These are phyloP conservation scores for Cuniculus paca DNA, from an alignment of 2,797 vertebrate genomes.

Conservation along the genomic window DNA sequence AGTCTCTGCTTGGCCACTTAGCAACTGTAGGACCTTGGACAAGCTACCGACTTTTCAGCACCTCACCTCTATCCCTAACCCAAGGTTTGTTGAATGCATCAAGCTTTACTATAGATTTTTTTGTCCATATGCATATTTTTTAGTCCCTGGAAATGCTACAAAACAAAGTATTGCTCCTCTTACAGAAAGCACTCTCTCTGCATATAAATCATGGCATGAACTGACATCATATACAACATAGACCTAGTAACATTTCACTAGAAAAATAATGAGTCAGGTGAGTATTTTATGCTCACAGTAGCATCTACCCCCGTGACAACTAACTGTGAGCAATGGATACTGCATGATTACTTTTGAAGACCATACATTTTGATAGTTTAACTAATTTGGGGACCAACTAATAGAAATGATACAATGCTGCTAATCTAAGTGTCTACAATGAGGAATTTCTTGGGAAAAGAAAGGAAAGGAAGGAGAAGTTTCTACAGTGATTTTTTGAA, in stretches of 20 bases:
- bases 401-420: not conserved
- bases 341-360: conserved; percentile 41
- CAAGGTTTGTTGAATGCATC: not conserved
- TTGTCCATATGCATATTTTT: conserved; percentile 19
- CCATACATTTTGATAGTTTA: not conserved
- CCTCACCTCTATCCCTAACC: not conserved
- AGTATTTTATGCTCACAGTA: not conserved
- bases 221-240: conserved; percentile 13
- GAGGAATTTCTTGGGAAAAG: conserved; percentile 65
- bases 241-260: conserved; percentile 31
- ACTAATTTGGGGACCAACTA: conserved; percentile 60
- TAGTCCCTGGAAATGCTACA: conserved; percentile 49
- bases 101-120: not conserved
- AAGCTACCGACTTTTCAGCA: not conserved
- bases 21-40: not conserved
- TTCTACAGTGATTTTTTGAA: conserved; percentile 73
- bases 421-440: not conserved
- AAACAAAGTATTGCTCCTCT: conserved; percentile 42
- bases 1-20: not conserved
- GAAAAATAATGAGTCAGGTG: conserved; percentile 65
- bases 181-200: conserved; percentile 25
- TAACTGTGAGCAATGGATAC: conserved; percentile 20
- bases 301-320: not conserved
- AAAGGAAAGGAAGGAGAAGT: conserved; percentile 51
- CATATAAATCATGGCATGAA: conserved; percentile 48